phyloP scores from a whole-genome alignment of 2,888 invertebrate genomes.

The Sialis lutaria region DNA sequence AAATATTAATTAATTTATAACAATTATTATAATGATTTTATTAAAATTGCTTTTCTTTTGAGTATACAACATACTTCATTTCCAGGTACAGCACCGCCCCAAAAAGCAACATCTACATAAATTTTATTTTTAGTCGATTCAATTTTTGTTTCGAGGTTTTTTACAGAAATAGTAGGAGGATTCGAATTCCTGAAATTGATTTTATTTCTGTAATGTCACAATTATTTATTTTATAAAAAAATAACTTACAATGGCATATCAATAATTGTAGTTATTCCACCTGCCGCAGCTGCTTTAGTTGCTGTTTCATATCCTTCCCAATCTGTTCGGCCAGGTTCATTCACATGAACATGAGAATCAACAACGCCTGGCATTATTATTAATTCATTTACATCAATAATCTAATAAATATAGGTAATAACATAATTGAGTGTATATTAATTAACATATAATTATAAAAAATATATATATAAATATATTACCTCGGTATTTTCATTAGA shows the following conservation, averaged over 20 bases:
- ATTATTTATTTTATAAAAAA: not conserved
- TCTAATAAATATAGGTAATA: conserved; percentile 11
- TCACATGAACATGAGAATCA: conserved; percentile 56
- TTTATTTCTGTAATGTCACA: not conserved
- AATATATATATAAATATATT: not conserved
- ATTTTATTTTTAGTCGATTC: conserved; percentile 34
- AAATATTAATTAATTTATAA: not conserved
- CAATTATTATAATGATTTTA: not conserved
- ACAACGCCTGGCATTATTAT: conserved; percentile 50
- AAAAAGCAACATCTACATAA: conserved; percentile 55
- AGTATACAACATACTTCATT: conserved; percentile 30
- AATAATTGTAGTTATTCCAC: conserved; percentile 52
- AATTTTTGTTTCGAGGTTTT: conserved; percentile 41
- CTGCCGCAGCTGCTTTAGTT: conserved; percentile 54
- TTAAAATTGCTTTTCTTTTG: not conserved
- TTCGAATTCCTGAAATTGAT: conserved; percentile 41
- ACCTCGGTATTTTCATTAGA: conserved; percentile 25
- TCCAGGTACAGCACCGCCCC: conserved; percentile 60
- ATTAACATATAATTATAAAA: not conserved
- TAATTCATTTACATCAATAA: conserved; percentile 29
- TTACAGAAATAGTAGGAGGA: conserved; percentile 48
- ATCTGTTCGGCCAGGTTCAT: conserved; percentile 51
- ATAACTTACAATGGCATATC: conserved; percentile 49
- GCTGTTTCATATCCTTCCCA: conserved; percentile 56
- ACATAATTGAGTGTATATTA: not conserved